Evolutionary conservation across 2,113 vertebrate species (phyloP).

Genomic region (Camelus dromedarius): DNA sequence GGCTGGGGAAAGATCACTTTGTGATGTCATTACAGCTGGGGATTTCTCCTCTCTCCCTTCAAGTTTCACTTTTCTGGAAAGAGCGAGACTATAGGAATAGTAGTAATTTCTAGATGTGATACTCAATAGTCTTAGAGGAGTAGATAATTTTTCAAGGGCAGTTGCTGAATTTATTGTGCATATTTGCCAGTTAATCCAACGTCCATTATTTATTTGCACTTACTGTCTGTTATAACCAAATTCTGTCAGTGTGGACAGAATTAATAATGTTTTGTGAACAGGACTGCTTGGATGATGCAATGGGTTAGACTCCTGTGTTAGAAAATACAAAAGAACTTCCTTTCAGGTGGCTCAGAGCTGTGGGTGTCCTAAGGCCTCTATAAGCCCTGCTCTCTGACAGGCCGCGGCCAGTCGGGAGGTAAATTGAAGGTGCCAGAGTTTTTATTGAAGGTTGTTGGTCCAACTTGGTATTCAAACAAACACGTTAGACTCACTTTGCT

Average conservation of each 20-base stretch:
- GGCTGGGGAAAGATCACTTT: neutral
- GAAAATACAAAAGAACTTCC: neutral
- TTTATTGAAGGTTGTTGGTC: neutral
- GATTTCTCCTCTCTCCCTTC: neutral
- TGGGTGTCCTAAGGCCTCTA: neutral
- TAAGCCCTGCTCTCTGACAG: neutral
- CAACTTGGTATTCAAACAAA: neutral
- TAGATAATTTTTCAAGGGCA: neutral
- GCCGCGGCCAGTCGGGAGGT: neutral
- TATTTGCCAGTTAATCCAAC: neutral
- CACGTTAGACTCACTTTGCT: neutral
- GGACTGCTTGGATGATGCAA: neutral
- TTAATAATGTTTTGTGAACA: neutral
- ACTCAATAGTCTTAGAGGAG: neutral
- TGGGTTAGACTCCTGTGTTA: neutral
- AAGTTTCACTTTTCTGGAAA: slow-evolving; percentile 36
- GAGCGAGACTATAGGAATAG: neutral
- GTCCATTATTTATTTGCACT: neutral
- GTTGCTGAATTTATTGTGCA: neutral
- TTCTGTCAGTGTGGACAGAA: neutral
- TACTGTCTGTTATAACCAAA: neutral
- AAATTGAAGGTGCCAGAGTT: neutral
- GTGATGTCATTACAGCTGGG: neutral
- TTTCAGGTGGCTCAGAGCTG: neutral
- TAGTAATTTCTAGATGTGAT: neutral